Conservation (phyloP, 2,797 vertebrate species). For the Galago senegalensis region DNA sequence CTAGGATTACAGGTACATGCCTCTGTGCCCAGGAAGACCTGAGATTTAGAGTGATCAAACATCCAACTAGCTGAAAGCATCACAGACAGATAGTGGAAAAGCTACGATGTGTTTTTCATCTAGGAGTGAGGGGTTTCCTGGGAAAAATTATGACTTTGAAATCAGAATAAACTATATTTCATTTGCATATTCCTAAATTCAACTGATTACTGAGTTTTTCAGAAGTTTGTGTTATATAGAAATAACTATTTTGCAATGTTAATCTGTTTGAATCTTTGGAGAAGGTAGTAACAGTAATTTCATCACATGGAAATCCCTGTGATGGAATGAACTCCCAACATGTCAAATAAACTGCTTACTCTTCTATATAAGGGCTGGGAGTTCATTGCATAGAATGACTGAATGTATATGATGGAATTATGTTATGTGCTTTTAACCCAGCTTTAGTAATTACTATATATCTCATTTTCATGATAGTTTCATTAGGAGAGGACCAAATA, state of each 20-base stretch:
- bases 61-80: not conserved
- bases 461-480: not conserved
- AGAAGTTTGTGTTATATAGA: constrained; percentile 85
- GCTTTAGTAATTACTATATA: not conserved
- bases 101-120: not conserved
- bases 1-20: not conserved
- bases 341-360: not conserved
- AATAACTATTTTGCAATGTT: not conserved
- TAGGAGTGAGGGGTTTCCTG: not conserved
- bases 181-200: not conserved
- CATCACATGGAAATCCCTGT: too few species aligned
- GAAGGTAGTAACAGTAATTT: constrained; percentile 82
- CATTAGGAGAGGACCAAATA: not conserved
- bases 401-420: not conserved
- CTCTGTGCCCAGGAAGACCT: not conserved
- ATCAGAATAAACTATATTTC: constrained; percentile 63
- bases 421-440: not conserved
- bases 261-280: not conserved
- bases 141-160: constrained; percentile 16
- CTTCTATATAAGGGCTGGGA: too few species aligned
- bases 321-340: not conserved
- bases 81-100: not conserved
- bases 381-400: not conserved
- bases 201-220: not conserved
- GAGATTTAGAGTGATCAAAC: not conserved